Evolutionary conservation across 2,113 vertebrate species (phyloP), one percentile per base, ranked within the genome.

Genomic region (Semicossyphus pulcher): DNA sequence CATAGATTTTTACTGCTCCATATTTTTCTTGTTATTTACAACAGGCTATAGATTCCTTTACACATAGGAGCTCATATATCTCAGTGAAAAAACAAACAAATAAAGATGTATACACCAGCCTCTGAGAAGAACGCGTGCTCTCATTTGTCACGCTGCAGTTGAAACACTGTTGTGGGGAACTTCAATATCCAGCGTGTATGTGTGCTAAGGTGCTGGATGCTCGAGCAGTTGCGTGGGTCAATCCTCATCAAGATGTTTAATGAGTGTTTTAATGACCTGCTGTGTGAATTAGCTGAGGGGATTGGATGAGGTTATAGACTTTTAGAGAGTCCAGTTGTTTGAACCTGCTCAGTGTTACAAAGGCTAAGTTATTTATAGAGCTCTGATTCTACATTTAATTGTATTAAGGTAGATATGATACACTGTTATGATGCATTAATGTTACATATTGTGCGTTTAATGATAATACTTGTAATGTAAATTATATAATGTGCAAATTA

Each of bases 211-310:
- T 36, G n/a, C 25, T 47, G 67, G 23, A 47, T 39, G 75, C 67
- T 32, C 6, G 14, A 54, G 60, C 73, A 64, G 58, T 42, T 26
- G 26, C 44, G 18, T 1, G 42, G 75, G 78, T 84, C 64, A 67
- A 14, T 84, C 72, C 49, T 74, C 81, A 82, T 84, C 63, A 74
- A 51, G 34, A 64, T 59, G 49, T 58, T 78, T 84, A 78, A 81
- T 76, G 71, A 83, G 58, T 32, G 16, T 64, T 85, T 83, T 83
- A 85, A 84, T 80, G 61, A 72, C 57, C 77, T 36, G 10, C 51
- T n/a, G 20, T 1, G 3, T 63, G 72, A 56, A 85, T 63, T 47
- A 67, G 54, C 56, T 23, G 64, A 73, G 74, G 63, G 63, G 51
- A 72, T 83, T 32, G 37, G 32, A 77, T 74, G 41, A 70, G 71